Percentiles rank a stretch among this genome's conserved stretches.
phyloP scores from a whole-genome alignment of 2,797 vertebrate genomes.

The Tachyglossus aculeatus region DNA sequence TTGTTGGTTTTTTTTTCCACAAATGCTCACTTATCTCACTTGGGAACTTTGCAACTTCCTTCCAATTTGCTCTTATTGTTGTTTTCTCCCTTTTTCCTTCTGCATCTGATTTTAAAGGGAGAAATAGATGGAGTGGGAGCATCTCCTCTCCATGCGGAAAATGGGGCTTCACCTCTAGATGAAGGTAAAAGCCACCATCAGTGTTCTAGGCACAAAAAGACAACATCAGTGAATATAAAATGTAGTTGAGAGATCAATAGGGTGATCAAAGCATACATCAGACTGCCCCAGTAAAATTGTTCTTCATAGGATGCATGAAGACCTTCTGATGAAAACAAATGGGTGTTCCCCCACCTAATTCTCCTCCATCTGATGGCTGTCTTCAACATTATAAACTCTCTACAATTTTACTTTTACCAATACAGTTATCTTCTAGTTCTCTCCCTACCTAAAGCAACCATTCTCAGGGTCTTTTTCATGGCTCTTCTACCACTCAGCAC shows the following conservation, averaged over 20 bases:
- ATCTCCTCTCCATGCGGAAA: background rate
- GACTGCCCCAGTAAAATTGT: background rate
- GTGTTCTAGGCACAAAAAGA: background rate
- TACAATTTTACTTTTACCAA: too few species aligned
- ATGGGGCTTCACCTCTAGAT: background rate
- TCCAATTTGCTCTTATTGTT: background rate
- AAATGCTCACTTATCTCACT: background rate
- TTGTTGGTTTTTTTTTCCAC: background rate
- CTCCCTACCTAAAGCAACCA: background rate
- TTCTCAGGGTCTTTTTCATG: background rate
- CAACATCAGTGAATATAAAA: background rate
- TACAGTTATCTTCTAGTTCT: background rate
- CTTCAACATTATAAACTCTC: too few species aligned
- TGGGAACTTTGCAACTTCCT: background rate
- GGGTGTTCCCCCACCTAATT: too few species aligned
- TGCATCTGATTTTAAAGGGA: background rate
- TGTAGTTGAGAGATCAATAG: background rate
- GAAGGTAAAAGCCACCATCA: background rate
- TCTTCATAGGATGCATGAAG: background rate
- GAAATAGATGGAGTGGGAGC: background rate
- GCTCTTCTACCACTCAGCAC: background rate
- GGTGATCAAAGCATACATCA: rapidly evolving
- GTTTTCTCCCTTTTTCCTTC: conserved; percentile 7
- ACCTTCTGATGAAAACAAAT: too few species aligned
- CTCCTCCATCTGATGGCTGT: too few species aligned